Base-by-base conservation (phyloP, 2,797 vertebrate genomes). In the Kryptolebias ocellatus region DNA sequence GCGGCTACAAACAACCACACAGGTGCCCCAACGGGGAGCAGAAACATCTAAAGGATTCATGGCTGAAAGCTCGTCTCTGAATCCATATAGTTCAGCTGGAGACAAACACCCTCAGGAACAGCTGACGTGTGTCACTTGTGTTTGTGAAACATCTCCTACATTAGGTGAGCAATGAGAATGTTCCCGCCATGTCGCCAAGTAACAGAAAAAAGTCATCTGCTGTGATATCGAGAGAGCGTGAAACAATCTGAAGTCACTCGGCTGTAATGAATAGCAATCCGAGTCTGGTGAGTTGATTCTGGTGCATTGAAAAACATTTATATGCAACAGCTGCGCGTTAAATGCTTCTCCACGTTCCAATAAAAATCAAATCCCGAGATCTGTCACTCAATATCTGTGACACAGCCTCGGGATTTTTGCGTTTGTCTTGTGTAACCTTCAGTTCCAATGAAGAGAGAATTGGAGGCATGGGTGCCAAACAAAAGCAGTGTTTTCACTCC, bases 401-500 rank as follows among this genome's bases (percentile, higher is more conserved):
- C 60, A 60, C 46, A 45, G 74, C 68, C 7, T 2, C n/a, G 52
- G 62, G 74, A 55, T 81, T 80, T 9, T 34, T 34, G 55, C 79
- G 75, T 83, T 84, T 64, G 63, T 80, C 60, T 80, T 51, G 72
- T 89, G 80, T 76, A 55, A 64, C 63, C 67, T 80, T 82, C 71
- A 72, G 63, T 82, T 86, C 52, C 78, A 60, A 50, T 69, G 77
- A 74, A 55, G 78, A 69, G 76, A 84, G 31, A 78, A 70, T 65
- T 72, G 49, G 75, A 86, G 85, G 74, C 76, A 73, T 60, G 75
- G 85, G 79, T 60, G 83, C 74, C 83, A 89, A 89, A 82, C 78
- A 83, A 89, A 88, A 78, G 76, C 80, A 55, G 67, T 81, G 74
- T 84, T 89, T 87, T 87, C 75, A 72, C 84, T 87, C 75, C 83